Evolutionary conservation across 1,140 invertebrate species (phyloP).

Genomic region (Protaetia brevitarsis): DNA sequence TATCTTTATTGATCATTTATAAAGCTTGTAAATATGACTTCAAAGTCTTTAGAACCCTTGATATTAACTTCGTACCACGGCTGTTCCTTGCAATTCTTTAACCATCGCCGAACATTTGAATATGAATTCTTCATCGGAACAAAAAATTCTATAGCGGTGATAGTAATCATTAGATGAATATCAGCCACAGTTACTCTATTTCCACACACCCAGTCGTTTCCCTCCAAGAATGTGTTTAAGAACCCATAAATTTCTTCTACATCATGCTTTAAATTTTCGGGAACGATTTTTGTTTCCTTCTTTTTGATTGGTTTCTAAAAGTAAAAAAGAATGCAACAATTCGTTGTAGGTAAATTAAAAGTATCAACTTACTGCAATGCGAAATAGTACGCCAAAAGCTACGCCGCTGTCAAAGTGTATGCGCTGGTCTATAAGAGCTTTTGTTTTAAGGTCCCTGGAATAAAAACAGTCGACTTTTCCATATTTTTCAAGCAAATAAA

Average conservation of each 20-base stretch:
- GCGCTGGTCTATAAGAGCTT: conserved; percentile 55
- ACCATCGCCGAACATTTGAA: conserved; percentile 1
- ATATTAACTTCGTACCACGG: background rate
- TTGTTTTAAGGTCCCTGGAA: conserved; percentile 56
- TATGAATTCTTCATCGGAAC: background rate
- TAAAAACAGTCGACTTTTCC: conserved; percentile 56
- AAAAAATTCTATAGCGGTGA: background rate
- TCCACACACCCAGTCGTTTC: background rate
- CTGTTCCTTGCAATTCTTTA: background rate
- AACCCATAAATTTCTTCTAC: conserved; percentile 14
- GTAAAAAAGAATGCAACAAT: background rate
- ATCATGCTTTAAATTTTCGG: conserved; percentile 36
- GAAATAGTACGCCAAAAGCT: background rate
- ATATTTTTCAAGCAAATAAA: conserved; percentile 59
- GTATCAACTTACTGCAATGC: background rate
- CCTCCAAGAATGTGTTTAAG: background rate
- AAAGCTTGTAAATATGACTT: background rate
- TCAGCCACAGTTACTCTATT: background rate
- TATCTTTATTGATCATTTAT: background rate
- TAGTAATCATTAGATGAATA: background rate
- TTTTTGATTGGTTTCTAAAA: conserved; percentile 34
- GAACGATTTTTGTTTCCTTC: conserved; percentile 32
- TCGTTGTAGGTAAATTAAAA: background rate
- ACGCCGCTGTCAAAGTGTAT: conserved; percentile 54
- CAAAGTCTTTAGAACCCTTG: background rate